phyloP scores from a whole-genome alignment of 2,888 invertebrate species.

The Rhingia campestris region DNA sequence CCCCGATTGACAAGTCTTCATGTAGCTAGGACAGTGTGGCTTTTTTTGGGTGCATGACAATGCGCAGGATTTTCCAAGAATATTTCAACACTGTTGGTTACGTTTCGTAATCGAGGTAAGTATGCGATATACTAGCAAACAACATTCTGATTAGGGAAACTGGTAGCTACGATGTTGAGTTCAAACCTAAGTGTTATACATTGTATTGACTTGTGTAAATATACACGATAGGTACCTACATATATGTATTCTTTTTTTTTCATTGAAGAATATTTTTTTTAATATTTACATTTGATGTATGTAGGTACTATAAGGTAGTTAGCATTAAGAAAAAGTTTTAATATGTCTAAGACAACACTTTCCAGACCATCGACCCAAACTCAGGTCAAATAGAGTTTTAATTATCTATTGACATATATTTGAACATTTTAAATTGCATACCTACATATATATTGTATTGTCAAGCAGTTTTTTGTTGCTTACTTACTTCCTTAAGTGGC shows the following conservation, averaged over 20 bases:
- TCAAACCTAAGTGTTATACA: slow-evolving; percentile 50
- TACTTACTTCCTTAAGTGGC: too few species aligned
- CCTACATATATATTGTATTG: too few species aligned
- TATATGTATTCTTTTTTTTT: slow-evolving; percentile 3
- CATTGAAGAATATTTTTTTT: background rate
- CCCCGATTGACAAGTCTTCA: slow-evolving; percentile 60
- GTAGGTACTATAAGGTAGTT: background rate
- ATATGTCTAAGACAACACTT: slow-evolving; percentile 31
- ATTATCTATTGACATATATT: slow-evolving; percentile 40
- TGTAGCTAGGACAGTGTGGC: slow-evolving; percentile 45
- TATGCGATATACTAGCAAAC: slow-evolving; percentile 40
- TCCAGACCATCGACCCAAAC: slow-evolving; percentile 29
- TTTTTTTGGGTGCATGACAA: slow-evolving; percentile 27
- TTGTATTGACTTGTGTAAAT: slow-evolving; percentile 16
- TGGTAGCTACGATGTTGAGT: slow-evolving; percentile 12
- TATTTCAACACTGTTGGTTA: slow-evolving; percentile 40
- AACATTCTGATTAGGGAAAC: slow-evolving; percentile 31
- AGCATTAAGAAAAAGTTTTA: slow-evolving; percentile 5
- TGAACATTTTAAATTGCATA: too few species aligned
- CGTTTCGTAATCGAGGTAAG: slow-evolving; percentile 41
- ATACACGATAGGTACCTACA: slow-evolving; percentile 1
- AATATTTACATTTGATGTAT: background rate
- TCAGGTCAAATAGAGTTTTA: slow-evolving; percentile 11
- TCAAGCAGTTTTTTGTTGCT: too few species aligned
- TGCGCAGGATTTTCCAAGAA: slow-evolving; percentile 63